Base-by-base conservation (phyloP, 2,888 invertebrate species). In the Drosophila ustulata region DNA sequence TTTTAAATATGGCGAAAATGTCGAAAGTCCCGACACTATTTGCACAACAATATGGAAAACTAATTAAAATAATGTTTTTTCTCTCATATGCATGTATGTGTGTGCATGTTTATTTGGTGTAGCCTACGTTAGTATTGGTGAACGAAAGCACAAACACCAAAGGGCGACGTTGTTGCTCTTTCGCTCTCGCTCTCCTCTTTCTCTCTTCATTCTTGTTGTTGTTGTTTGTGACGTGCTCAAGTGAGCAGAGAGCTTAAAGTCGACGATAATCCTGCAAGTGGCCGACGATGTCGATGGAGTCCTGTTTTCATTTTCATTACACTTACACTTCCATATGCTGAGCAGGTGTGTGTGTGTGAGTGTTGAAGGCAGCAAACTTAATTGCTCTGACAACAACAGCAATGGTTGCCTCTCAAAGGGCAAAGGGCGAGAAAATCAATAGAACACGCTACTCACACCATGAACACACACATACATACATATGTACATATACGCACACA, bases 391-490 rank as follows among this genome's bases (percentile, higher is more conserved):
- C 69, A 77, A 67, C n/a, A 30, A 30, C 30, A 30, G 7, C 4
- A 30, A 56, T 47, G 58, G 41, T 30, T 56, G 55, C 43, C 58
- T 37, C 49, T 37, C 18, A 62, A 62, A 58, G 67, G 63, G 70
- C 55, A 62, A n/a, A n/a, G n/a, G n/a, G 57, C 63, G 55, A 68
- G 82, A 75, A 82, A 82, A 82, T 82, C 82, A 82, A 82, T 85
- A 82, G 52, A 49, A 64, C 37, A 23, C 41, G 18, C 18, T 18
- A 18, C 18, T 18, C 18, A 18, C 18, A 18, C 18, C 18, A 18
- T 18, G 18, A 58, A n/a, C 18, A 41, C 41, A 25, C n/a, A 4
- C 32, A 30, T 41, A 4, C 32, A 43, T 68, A 41, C 41, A 25
- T 9, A 4, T 26, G 25, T 41, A 4, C 32, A 43, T 68, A 49